These are phyloP conservation scores for Carassius auratus DNA, from an alignment of 2,113 vertebrate species.

Conservation along the genomic window DNA sequence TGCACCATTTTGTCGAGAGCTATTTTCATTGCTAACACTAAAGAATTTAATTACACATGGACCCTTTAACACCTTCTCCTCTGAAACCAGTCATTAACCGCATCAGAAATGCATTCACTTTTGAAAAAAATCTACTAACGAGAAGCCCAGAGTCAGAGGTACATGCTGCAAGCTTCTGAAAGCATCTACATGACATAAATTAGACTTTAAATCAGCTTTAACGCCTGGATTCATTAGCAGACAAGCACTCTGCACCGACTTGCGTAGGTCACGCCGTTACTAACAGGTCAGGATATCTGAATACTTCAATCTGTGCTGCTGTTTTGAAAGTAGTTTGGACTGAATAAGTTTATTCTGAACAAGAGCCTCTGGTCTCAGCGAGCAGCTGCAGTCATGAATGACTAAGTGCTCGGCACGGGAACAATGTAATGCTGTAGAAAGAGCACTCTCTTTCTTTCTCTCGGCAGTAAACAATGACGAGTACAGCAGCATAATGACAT, in stretches of 20 bases:
- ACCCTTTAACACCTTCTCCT: not conserved
- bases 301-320: constrained; percentile 11
- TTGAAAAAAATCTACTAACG: not conserved
- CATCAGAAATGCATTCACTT: not conserved
- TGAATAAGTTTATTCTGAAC: constrained; percentile 15
- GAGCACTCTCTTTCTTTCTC: constrained; percentile 11
- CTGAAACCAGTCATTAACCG: constrained; percentile 2
- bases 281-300: constrained; percentile 15
- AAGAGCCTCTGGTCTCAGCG: constrained; percentile 6
- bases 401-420: constrained; percentile 28
- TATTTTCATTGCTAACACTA: not conserved
- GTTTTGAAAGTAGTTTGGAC: not conserved
- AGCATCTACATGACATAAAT: not conserved
- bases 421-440: constrained; percentile 36
- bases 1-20: not conserved
- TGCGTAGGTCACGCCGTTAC: not conserved
- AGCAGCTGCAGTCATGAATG: constrained; percentile 42
- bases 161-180: not conserved
- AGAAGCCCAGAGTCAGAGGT: not conserved
- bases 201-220: not conserved
- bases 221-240: not conserved
- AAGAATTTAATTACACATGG: not conserved
- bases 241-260: not conserved
- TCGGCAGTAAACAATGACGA: constrained; percentile 28
- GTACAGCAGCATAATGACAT: constrained; percentile 21